Conservation (phyloP, 2,888 invertebrate genomes). For the Operophtera brumata region DNA sequence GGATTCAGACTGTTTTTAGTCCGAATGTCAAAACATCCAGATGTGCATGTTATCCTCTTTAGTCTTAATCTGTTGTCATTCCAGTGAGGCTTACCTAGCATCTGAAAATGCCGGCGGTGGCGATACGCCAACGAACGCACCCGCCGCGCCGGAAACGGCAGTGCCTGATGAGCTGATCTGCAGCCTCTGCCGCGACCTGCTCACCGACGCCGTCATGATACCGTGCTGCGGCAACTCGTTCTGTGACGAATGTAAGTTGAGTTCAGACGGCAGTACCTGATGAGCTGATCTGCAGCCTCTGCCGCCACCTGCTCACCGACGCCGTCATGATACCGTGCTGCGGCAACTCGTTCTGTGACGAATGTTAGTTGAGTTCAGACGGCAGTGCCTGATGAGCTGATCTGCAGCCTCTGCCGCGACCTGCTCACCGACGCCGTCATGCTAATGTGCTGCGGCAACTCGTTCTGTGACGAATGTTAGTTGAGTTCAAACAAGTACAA, state of each 20-base stretch:
- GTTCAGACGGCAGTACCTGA: conserved; percentile 90
- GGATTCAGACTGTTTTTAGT: no score
- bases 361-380: conserved; percentile 88
- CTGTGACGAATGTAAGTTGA: conserved; percentile 96
- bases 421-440: conserved; percentile 97
- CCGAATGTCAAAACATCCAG: no score
- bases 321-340: conserved; percentile 99
- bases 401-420: conserved; percentile 96
- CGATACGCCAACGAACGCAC: conserved; percentile 81
- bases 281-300: conserved; percentile 94
- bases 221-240: conserved; percentile 99
- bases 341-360: conserved; percentile 98
- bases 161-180: conserved; percentile 96
- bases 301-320: conserved; percentile 94
- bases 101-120: conserved; percentile 81
- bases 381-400: conserved; percentile 93
- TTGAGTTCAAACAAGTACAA: conserved; percentile 81
- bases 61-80: conserved; percentile 14
- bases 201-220: conserved; percentile 98
- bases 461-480: conserved; percentile 99
- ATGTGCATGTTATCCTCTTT: no score
- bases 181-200: conserved; percentile 93
- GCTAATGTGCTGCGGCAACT: conserved; percentile 98
- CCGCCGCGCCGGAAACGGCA: conserved; percentile 85
- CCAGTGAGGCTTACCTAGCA: conserved; percentile 89